Evolutionary conservation across 2,797 vertebrate genomes (phyloP).

Genomic region (Chaunax sp.): DNA sequence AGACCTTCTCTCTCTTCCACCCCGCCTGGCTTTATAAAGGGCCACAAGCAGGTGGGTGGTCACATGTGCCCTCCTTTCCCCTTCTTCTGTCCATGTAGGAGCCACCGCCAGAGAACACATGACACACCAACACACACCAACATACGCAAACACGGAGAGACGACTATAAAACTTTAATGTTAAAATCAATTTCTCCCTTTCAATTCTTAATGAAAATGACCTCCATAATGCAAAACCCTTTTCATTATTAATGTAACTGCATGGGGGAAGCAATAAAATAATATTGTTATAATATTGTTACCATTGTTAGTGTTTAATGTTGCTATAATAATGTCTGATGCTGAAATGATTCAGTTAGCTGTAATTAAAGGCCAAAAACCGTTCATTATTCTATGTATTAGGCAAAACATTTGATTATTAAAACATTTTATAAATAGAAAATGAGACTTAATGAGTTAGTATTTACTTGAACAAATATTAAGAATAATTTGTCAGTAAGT

Average conservation of each 20-base stretch:
- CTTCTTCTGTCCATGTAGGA: slow-evolving; percentile 67
- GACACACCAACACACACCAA: slow-evolving; percentile 21
- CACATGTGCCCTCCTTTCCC: slow-evolving; percentile 70
- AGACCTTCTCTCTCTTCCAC: slow-evolving; percentile 86
- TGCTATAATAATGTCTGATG: neutral
- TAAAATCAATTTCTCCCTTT: slow-evolving; percentile 4
- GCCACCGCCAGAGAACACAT: slow-evolving; percentile 55
- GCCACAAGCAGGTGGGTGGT: slow-evolving; percentile 87
- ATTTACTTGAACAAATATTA: neutral
- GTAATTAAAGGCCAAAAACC: neutral
- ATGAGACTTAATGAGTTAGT: no score
- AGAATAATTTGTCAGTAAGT: neutral
- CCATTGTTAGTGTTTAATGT: slow-evolving; percentile 26
- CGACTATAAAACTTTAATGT: slow-evolving; percentile 5
- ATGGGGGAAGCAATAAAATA: slow-evolving; percentile 6
- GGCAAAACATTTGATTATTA: no score
- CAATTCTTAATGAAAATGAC: slow-evolving; percentile 2
- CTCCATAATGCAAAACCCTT: neutral
- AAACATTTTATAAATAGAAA: no score
- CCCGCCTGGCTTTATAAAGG: slow-evolving; percentile 84
- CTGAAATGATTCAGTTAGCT: neutral
- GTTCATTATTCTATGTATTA: no score
- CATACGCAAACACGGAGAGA: slow-evolving; percentile 3
- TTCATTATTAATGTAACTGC: no score
- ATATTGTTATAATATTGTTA: slow-evolving; percentile 15